Evolutionary conservation across 2,797 vertebrate species (phyloP).

Genomic region (Fringilla coelebs): DNA sequence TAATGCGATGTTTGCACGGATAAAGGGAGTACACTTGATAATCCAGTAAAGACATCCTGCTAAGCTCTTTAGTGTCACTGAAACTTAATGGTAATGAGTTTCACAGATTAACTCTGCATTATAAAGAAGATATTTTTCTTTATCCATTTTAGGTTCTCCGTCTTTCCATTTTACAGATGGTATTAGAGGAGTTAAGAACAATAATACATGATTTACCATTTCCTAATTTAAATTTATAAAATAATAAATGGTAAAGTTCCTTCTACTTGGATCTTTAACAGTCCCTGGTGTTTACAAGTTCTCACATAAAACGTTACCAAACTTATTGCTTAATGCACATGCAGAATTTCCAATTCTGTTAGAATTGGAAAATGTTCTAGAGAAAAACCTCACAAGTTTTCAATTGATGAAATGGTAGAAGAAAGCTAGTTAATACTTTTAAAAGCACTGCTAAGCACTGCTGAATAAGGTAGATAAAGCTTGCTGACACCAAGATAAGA

Average conservation of each 20-base stretch:
- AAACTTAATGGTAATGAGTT: conserved; percentile 15
- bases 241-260: neutral
- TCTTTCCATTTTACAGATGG: neutral
- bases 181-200: neutral
- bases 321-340: neutral
- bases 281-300: neutral
- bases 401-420: neutral
- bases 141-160: neutral
- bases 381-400: neutral
- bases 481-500: neutral
- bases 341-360: neutral
- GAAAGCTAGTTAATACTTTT: neutral
- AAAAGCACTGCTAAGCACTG: neutral
- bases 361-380: neutral
- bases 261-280: neutral
- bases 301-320: neutral
- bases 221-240: neutral
- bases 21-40: conserved; percentile 12
- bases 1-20: neutral
- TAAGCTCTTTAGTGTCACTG: conserved; percentile 43
- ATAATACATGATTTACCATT: neutral
- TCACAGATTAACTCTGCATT: neutral
- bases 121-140: neutral
- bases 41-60: conserved; percentile 29
- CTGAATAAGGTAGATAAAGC: neutral